Evolutionary conservation across 2,797 vertebrate species (phyloP), one percentile per base, ranked within the genome.

Genomic region (Dendrocincla tyrannina): DNA sequence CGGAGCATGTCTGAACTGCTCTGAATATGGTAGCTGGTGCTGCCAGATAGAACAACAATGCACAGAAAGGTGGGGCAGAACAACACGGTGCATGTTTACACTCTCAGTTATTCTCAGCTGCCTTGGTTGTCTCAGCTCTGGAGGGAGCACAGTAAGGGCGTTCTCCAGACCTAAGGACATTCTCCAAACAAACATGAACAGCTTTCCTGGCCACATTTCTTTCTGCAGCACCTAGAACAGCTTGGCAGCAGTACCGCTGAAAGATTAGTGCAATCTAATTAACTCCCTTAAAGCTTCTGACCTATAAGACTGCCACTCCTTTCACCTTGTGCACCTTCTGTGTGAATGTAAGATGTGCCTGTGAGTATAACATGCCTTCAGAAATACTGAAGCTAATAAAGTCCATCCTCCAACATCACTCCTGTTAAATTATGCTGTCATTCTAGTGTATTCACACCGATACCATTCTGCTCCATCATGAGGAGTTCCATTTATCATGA

Each of bases 401-500:
- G 33, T 96, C 95, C 93, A 89, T 70, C 76, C 60, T 91, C 66
- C 59, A 86, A 62, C 60, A 75, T 66, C 89, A 59, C 63, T 91
- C 42, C 46, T 91, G 68, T 58, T 94, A 95, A 97, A 97, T 96
- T 95, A 93, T 77, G 63, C 83, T 96, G 96, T 95, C 82, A 83
- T 89, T 91, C 83, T 23, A 72, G 72, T 77, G 76, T 89, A 88
- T 73, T 91, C 91, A 86, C 63, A 93, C 58, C 0, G 2, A 89
- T 77, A 93, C 84, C 85, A 90, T 93, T 97, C 95, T 96, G 90
- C 79, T 94, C 73, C 75, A 91, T 96, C 22, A 0, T n/a, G 41
- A 96, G 47, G 47, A 91, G 42, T 82, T 91, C 67, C 77, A 88
- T 97, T 97, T 97, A 92, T 95, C 96, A 95, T 91, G 58, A 96